phyloP scores from a whole-genome alignment of 2,113 vertebrate species.

The Beaufortia kweichowensis region DNA sequence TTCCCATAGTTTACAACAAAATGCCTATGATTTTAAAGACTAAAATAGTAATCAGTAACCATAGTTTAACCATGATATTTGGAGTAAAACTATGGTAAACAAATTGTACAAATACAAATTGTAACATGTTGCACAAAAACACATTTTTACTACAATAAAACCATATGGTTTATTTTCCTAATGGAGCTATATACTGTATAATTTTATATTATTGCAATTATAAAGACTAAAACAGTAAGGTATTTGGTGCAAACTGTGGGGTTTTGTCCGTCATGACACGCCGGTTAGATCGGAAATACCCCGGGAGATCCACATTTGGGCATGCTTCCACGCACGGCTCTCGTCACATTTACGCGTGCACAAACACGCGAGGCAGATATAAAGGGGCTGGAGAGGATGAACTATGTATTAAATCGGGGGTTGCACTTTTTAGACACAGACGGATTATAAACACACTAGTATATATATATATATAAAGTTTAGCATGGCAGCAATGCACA shows the following conservation, averaged over 20 bases:
- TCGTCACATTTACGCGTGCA: conserved; percentile 58
- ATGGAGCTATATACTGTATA: too few relatives aligned
- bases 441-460: background rate
- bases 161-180: too few relatives aligned
- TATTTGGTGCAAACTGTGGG: too few relatives aligned
- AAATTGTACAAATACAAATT: background rate
- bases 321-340: conserved; percentile 52
- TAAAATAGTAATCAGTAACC: too few relatives aligned
- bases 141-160: too few relatives aligned
- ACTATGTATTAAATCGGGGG: background rate
- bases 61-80: background rate
- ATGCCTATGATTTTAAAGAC: too few relatives aligned
- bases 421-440: conserved; percentile 3
- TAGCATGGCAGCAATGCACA: conserved; percentile 53
- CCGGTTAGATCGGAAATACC: conserved; percentile 2
- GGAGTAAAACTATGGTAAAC: background rate
- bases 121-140: too few relatives aligned
- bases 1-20: background rate
- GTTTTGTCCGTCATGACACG: background rate
- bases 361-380: conserved; percentile 40
- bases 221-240: too few relatives aligned
- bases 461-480: background rate
- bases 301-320: conserved; percentile 52
- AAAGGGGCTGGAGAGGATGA: background rate
- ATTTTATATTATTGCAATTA: too few relatives aligned